phyloP scores from a whole-genome alignment of 1,140 invertebrate species.

The Heterodera carotae region DNA sequence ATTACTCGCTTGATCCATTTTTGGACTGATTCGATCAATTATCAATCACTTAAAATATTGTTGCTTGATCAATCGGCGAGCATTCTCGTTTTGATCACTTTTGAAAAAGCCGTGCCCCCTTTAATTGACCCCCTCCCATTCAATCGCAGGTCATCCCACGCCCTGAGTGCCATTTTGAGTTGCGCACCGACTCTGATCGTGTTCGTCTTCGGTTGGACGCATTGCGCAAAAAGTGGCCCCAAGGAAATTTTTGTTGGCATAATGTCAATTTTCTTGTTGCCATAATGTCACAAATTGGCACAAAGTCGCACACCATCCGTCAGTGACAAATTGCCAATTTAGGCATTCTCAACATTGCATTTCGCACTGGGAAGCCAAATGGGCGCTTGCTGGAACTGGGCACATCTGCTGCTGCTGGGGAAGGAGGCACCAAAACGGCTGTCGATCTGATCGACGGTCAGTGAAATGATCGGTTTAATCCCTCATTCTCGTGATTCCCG shows the following conservation, averaged over 20 bases:
- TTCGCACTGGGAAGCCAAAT: conserved; percentile 32
- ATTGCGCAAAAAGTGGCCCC: conserved; percentile 18
- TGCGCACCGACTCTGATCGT: conserved; percentile 18
- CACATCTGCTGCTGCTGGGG: background rate
- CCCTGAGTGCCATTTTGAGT: conserved; percentile 32
- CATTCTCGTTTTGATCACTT: background rate
- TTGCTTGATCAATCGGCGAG: background rate
- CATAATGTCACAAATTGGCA: no score
- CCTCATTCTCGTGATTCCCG: no score
- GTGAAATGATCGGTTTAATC: conserved; percentile 8
- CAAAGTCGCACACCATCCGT: no score
- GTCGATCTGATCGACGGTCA: conserved; percentile 29
- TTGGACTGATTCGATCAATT: no score
- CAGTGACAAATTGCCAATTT: no score
- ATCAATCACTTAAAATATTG: background rate
- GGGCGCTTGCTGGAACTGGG: conserved; percentile 22
- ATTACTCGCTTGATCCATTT: no score
- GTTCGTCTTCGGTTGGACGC: conserved; percentile 16
- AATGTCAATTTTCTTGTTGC: no score
- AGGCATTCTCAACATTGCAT: conserved; percentile 20
- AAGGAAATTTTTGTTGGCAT: background rate
- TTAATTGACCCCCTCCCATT: no score
- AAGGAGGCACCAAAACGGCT: background rate
- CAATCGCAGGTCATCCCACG: conserved; percentile 24
- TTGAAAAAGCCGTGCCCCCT: background rate